phyloP scores from a whole-genome alignment of 1,140 invertebrate genomes.

The Vanessa tameamea region DNA sequence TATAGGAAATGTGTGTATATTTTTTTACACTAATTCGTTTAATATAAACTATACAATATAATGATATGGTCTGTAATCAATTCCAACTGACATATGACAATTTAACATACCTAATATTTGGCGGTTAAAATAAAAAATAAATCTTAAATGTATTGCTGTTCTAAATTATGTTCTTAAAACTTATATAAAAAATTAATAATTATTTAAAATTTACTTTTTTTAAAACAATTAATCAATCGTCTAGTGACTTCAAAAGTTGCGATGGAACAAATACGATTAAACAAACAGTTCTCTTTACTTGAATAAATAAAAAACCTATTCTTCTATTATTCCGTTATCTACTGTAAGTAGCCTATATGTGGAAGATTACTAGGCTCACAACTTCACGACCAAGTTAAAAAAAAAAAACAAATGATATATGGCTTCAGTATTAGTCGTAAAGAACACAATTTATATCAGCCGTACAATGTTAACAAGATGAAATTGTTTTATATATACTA shows the following conservation, averaged over 20 bases:
- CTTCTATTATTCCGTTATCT: too few species aligned
- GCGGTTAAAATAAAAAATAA: background rate
- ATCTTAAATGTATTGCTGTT: background rate
- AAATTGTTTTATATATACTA: slow-evolving; percentile 16
- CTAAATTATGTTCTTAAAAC: background rate
- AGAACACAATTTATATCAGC: slow-evolving; percentile 6
- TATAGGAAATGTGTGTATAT: too few species aligned
- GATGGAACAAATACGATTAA: too few species aligned
- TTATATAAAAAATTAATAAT: background rate
- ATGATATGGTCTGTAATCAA: background rate
- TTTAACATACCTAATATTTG: background rate
- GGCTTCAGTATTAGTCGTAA: background rate
- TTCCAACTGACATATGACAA: slow-evolving; percentile 5
- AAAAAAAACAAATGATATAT: background rate
- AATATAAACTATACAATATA: background rate
- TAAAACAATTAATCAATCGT: too few species aligned
- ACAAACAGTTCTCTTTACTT: too few species aligned
- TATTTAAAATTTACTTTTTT: too few species aligned
- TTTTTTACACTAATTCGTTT: background rate
- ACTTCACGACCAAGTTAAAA: background rate
- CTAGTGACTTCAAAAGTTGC: too few species aligned
- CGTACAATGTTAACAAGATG: slow-evolving; percentile 9
- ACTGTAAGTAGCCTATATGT: too few species aligned
- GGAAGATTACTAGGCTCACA: too few species aligned
- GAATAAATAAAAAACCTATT: too few species aligned